Percentiles rank a stretch among this genome's conserved stretches.
phyloP scores from a whole-genome alignment of 2,113 vertebrate genomes.

The Nycticryphes semicollaris region DNA sequence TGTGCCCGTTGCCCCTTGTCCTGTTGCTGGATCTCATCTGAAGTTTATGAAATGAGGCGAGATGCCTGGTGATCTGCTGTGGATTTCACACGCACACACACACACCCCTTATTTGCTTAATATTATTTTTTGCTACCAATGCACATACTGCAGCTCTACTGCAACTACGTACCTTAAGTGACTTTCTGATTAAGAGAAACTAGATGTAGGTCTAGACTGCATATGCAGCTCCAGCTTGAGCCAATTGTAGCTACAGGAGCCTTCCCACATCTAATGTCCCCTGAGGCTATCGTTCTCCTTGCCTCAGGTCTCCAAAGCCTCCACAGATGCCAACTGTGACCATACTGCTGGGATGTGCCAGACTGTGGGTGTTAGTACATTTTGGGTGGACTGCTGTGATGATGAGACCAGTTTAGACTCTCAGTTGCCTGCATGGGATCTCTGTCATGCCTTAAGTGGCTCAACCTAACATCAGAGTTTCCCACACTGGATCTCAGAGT shows the following conservation, averaged over 20 bases:
- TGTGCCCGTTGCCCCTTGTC: no score
- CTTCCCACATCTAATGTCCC: accelerated
- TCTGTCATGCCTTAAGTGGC: not conserved
- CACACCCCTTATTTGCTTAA: not conserved
- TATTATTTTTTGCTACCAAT: not conserved
- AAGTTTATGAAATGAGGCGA: not conserved
- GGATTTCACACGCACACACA: not conserved
- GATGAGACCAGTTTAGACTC: not conserved
- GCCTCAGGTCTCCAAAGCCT: not conserved
- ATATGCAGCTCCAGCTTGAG: not conserved
- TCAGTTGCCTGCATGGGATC: not conserved
- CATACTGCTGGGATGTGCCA: not conserved
- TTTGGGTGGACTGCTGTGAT: not conserved
- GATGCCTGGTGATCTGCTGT: not conserved
- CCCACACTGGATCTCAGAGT: not conserved
- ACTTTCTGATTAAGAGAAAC: not conserved
- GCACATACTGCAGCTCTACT: not conserved
- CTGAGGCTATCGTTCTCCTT: not conserved
- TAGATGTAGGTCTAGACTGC: not conserved
- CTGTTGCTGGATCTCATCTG: not conserved
- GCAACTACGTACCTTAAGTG: not conserved
- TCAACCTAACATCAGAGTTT: not conserved
- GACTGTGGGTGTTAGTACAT: not conserved
- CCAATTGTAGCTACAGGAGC: not conserved
- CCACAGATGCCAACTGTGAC: not conserved